Conservation (phyloP, 2,797 vertebrate species). For the Melanotaenia parkinsoni region DNA sequence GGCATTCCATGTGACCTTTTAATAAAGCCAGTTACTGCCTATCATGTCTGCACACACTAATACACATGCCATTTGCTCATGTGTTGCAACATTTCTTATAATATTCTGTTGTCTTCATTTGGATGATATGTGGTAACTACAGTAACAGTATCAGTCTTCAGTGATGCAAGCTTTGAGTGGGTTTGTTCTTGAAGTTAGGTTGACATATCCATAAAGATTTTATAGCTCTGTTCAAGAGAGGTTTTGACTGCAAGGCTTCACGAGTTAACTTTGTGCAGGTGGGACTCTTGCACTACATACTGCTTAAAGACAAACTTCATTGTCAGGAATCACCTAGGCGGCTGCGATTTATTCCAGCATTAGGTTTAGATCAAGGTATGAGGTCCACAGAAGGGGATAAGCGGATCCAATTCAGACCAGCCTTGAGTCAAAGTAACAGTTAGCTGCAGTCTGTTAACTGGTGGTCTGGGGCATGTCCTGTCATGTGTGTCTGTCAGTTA, state of each 20-base stretch:
- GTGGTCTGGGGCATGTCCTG: conserved; percentile 30
- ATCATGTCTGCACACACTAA: conserved; percentile 13
- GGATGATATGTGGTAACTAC: conserved; percentile 2
- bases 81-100: conserved; percentile 19
- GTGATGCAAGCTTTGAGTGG: conserved; percentile 15
- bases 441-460: conserved; percentile 54
- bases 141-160: conserved; percentile 5
- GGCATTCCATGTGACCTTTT: conserved; percentile 60
- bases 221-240: conserved; percentile 62
- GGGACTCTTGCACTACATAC: conserved; percentile 23
- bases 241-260: conserved; percentile 38
- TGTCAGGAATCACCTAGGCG: conserved; percentile 60
- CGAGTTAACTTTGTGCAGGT: conserved; percentile 50
- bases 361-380: conserved; percentile 57
- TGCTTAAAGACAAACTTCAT: conserved; percentile 21
- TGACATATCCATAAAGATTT: conserved; percentile 72
- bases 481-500: conserved; percentile 59
- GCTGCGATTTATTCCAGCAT: conserved; percentile 63
- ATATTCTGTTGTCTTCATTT: background rate
- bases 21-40: conserved; percentile 51
- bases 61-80: conserved; percentile 38
- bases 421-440: conserved; percentile 59
- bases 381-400: conserved; percentile 35
- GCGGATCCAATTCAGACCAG: conserved; percentile 69
- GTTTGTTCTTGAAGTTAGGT: conserved; percentile 39